These are phyloP conservation scores for Macrophya alboannulata DNA, from an alignment of 2,888 invertebrate species.

Conservation along the genomic window DNA sequence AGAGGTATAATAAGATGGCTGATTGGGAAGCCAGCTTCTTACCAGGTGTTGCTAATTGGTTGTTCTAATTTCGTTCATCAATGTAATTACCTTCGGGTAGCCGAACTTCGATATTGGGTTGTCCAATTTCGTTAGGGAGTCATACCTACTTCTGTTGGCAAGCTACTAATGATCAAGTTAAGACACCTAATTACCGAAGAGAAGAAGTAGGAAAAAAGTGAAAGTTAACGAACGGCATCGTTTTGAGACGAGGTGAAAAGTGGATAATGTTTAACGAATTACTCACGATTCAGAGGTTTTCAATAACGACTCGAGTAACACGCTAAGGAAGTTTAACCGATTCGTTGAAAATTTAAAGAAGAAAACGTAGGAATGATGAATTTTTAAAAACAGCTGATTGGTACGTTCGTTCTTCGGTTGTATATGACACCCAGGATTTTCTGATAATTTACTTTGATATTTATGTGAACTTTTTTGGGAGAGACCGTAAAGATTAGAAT, in stretches of 20 bases:
- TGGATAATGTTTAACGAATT: not conserved
- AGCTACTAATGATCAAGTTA: not conserved
- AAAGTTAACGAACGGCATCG: not conserved
- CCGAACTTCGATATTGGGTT: not conserved
- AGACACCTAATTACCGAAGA: not conserved
- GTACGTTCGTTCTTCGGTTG: not conserved
- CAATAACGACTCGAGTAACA: not conserved
- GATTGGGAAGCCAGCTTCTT: not conserved
- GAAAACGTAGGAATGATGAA: not conserved
- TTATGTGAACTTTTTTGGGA: not conserved
- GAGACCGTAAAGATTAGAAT: constrained; percentile 7
- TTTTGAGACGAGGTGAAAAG: not conserved
- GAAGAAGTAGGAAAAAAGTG: not conserved
- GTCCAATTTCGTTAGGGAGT: constrained; percentile 5
- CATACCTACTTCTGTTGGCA: not conserved
- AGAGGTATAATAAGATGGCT: not conserved
- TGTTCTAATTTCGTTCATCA: not conserved
- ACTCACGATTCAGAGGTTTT: not conserved
- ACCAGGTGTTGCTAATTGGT: not conserved
- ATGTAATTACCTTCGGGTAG: not conserved
- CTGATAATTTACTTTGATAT: not conserved
- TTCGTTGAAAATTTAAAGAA: not conserved
- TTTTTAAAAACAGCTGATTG: not conserved
- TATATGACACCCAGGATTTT: not conserved
- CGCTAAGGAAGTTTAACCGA: not conserved